Evolutionary conservation across 2,113 vertebrate species (phyloP).

Genomic region (Lasiurus borealis): DNA sequence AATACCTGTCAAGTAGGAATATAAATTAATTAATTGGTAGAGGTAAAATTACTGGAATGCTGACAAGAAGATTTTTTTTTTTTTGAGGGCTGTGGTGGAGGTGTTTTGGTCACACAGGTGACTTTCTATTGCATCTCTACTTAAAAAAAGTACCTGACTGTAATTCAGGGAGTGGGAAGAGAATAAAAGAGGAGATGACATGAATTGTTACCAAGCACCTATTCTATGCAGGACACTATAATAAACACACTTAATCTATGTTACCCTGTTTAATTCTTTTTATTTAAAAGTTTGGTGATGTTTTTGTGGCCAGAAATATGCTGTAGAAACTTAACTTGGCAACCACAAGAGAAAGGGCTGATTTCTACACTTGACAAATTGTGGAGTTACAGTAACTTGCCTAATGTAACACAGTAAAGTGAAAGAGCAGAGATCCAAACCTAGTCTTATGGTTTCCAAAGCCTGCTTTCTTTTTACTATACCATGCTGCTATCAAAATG

Average conservation of each 20-base stretch:
- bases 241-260: not conserved
- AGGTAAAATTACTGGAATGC: slow-evolving; percentile 1
- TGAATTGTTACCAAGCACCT: not conserved
- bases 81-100: not conserved
- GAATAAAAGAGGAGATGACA: not conserved
- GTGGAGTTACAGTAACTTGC: not conserved
- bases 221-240: not conserved
- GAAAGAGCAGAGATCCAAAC: not conserved
- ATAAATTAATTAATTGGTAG: slow-evolving; percentile 5
- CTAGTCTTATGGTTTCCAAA: not conserved
- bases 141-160: not conserved
- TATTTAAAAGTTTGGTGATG: not conserved
- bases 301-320: not conserved
- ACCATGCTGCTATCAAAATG: not conserved
- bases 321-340: not conserved
- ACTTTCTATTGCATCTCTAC: not conserved
- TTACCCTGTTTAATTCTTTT: not conserved
- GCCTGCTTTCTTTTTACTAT: not conserved
- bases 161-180: not conserved
- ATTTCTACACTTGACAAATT: not conserved
- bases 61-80: not conserved
- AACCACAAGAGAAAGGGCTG: not conserved
- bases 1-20: not conserved
- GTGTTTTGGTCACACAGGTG: not conserved
- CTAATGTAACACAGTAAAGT: not conserved